Conservation (phyloP, 2,113 vertebrate species). For the Budorcas taxicolor region DNA sequence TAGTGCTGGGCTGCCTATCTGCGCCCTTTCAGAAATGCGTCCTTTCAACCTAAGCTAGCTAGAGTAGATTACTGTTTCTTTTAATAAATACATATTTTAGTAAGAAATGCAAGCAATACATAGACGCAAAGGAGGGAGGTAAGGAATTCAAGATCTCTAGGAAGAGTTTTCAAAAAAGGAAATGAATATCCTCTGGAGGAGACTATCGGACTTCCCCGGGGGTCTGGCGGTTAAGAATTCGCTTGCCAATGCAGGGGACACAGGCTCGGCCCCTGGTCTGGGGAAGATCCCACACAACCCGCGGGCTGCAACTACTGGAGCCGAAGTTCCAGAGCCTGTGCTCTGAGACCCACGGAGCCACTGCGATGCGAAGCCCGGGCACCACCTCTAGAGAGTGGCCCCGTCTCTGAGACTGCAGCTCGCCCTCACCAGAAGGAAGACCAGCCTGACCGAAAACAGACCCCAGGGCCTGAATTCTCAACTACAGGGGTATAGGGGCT, state of each 20-base stretch:
- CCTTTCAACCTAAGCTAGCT: neutral
- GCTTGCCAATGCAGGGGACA: neutral
- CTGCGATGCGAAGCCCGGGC: rapidly evolving
- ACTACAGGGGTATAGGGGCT: rapidly evolving
- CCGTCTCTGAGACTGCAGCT: neutral
- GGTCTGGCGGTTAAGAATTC: neutral
- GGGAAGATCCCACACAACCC: neutral
- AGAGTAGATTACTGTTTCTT: neutral
- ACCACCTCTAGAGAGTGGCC: rapidly evolving
- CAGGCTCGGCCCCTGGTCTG: neutral
- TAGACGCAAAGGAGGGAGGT: neutral
- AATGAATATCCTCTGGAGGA: neutral
- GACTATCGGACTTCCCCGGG: neutral
- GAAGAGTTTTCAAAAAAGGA: neutral
- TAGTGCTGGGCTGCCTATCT: neutral
- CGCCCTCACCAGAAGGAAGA: neutral
- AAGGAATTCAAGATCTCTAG: neutral
- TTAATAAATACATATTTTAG: neutral
- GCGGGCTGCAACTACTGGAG: rapidly evolving
- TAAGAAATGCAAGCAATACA: neutral
- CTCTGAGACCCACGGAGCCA: neutral
- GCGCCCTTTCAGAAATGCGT: neutral
- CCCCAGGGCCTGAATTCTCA: neutral
- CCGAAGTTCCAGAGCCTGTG: neutral
- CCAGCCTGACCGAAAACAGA: neutral